Base-by-base conservation (phyloP, 2,888 invertebrate species). In the Yponomeuta cagnagella region DNA sequence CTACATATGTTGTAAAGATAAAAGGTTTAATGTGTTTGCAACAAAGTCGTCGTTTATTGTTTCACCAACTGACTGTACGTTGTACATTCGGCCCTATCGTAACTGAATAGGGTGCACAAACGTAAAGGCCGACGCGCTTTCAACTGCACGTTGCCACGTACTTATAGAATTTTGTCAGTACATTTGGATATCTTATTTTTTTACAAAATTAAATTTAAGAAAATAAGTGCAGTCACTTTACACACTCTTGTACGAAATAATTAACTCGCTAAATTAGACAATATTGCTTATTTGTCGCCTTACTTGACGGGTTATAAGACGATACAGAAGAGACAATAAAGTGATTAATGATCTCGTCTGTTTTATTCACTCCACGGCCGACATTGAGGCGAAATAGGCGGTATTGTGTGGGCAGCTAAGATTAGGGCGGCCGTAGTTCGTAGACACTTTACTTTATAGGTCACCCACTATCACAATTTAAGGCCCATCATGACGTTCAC, bases 331-430 rank as follows among this genome's bases (percentile, higher is more conserved):
- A 48, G 30, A 65, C 65, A 69, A 69, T 31, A 69, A 58, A 12
- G 3, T 63, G 69, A 70, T 70, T 63, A 63, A 63, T 63, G 63
- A 23, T 63, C 33, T 63, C 63, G 37, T 6, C 63, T 48, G 58
- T 70, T 48, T n/a, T 43, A 63, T 65, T 70, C 48, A 15, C 52
- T 58, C 52, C 12, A 5, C 52, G 23, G 10, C 10, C 63, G 69
- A 69, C 69, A 69, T 69, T 69, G 69, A 69, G 69, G 63, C 68
- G 31, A 52, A 52, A 30, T 68, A 68, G 68, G 63, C 65, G 64
- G 78, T 77, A 78, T 75, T 73, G 79, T 81, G 86, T 86, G 83
- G 85, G 85, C 75, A 74, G 83, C 75, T 74, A 79, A 83, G 82
- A 86, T 82, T 81, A 81, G 80, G 78, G 78, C 33, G 43, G 43